Conservation (phyloP, 2,888 invertebrate species). For the Oeneis ivallda region DNA sequence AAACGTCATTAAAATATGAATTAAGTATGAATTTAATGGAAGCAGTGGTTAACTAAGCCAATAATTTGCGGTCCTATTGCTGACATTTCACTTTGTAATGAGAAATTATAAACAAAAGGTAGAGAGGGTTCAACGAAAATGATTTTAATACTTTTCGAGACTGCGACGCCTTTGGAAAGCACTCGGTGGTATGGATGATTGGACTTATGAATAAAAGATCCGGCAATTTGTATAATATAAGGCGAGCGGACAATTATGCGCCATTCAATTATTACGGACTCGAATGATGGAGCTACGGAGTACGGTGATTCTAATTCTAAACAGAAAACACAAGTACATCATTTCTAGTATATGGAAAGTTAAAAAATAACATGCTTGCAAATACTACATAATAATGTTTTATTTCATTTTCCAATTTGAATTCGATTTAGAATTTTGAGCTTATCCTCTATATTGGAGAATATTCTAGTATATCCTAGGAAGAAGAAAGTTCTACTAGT, state of each 20-base stretch:
- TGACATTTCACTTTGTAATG: constrained; percentile 44
- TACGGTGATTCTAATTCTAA: constrained; percentile 32
- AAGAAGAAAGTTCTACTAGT: background rate
- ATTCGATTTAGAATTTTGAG: background rate
- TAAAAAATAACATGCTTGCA: constrained; percentile 6
- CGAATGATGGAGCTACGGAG: constrained; percentile 27
- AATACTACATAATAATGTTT: no score
- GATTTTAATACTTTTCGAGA: constrained; percentile 60
- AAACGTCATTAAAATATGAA: constrained; percentile 37
- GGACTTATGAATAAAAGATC: constrained; percentile 78
- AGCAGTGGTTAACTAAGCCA: constrained; percentile 72
- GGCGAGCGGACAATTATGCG: constrained; percentile 66
- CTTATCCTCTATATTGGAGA: background rate
- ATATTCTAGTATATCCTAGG: background rate
- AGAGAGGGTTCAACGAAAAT: constrained; percentile 40
- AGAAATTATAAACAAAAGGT: constrained; percentile 38
- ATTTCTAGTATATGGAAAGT: constrained; percentile 9
- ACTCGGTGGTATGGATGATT: constrained; percentile 72
- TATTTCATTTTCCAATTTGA: no score
- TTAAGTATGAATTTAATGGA: constrained; percentile 46
- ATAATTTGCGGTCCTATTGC: constrained; percentile 60
- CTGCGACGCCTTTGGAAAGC: constrained; percentile 71
- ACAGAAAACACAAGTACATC: constrained; percentile 18
- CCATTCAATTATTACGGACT: constrained; percentile 58
- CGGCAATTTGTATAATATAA: constrained; percentile 74